Base-by-base conservation (phyloP, 2,113 vertebrate genomes). In the Amazona guildingii region DNA sequence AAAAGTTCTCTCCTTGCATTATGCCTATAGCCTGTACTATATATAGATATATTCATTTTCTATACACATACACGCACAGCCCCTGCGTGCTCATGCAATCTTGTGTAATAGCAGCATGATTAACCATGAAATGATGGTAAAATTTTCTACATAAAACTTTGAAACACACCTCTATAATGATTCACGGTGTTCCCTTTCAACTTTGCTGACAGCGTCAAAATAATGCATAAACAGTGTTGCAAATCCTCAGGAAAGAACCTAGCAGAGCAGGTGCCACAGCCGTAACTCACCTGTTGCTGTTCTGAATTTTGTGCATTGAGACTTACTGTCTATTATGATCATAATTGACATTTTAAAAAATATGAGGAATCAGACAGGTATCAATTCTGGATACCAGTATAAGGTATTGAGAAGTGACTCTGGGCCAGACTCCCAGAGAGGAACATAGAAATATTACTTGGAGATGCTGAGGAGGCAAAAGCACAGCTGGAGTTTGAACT, bases 1-100 rank as follows among this genome's bases (percentile, higher is more conserved):
- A 94, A 92, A 96, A 94, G 80, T 74, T 80, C 51, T 66, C 46
- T 88, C 25, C 67, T 91, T 89, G 62, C 28, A 10, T 73, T 90
- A 57, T 80, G 83, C 72, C 69, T 86, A 17, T 84, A 79, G 27
- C 66, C 51, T 64, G 55, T 77, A 28, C 83, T 89, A 66, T 91
- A 90, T 57, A 80, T 76, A 87, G 86, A 67, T 81, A 37, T 27
- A 79, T 29, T 75, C 54, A 37, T 72, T 91, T 90, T 87, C 54
- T 37, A 7, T 24, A 73, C 14, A 37, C 44, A 76, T 48, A 33
- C 23, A 59, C 18, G 43, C 33, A 46, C 13, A 49, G 41, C 69
- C 29, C 41, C 72, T 49, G 25, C 14, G 17, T 66, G 9, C 25
- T 21, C 48, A 28, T 76, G 21, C n/a, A 85, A 18, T 69, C 64